These are phyloP conservation scores for Agonopterix alstromeriana DNA, from an alignment of 2,888 invertebrate species.

Conservation along the genomic window DNA sequence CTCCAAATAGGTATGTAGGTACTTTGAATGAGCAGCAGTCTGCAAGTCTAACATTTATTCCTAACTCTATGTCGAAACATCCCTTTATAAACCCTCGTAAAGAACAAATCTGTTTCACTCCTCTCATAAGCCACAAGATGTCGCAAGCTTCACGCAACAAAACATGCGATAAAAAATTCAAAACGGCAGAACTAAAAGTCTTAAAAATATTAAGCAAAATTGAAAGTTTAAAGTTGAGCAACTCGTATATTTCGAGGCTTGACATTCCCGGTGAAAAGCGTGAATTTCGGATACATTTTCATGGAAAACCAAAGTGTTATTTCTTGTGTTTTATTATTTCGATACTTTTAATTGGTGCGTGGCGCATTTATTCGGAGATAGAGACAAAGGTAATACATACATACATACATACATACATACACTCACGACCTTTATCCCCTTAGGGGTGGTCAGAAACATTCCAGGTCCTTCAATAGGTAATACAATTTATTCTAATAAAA, in stretches of 20 bases:
- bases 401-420: no score
- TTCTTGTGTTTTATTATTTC: slow-evolving; percentile 2
- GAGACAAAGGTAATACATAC: slow-evolving; percentile 23
- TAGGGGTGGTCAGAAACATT: no score
- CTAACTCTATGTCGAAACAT: slow-evolving; percentile 20
- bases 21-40: no score
- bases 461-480: no score
- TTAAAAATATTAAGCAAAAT: slow-evolving; percentile 53
- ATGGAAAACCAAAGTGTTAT: background rate
- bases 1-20: no score
- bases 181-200: slow-evolving; percentile 52
- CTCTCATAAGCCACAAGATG: slow-evolving; percentile 27
- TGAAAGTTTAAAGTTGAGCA: slow-evolving; percentile 38
- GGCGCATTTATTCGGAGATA: slow-evolving; percentile 31
- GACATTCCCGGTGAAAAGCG: slow-evolving; percentile 18
- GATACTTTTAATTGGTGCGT: slow-evolving; percentile 13
- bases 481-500: no score
- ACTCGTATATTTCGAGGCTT: slow-evolving; percentile 35
- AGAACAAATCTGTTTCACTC: slow-evolving; percentile 26
- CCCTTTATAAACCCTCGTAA: slow-evolving; percentile 32
- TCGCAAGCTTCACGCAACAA: slow-evolving; percentile 26
- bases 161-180: slow-evolving; percentile 47
- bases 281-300: background rate
- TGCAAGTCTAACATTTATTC: background rate
- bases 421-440: no score